Base-by-base conservation (phyloP, 2,888 invertebrate genomes). In the Mantis religiosa region DNA sequence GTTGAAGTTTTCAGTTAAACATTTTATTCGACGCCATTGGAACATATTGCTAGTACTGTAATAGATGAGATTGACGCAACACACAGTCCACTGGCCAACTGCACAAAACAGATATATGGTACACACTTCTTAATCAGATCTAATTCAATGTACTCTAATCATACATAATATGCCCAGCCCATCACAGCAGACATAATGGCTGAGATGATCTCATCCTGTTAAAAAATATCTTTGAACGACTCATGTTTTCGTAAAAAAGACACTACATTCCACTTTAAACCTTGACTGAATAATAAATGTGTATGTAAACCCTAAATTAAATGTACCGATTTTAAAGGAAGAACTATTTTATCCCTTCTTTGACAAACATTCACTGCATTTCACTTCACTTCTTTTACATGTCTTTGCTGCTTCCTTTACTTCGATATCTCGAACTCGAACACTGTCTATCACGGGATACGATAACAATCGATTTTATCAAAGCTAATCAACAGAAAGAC, bases 161-260 rank as follows among this genome's bases (percentile, higher is more conserved):
- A 84, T 82, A 87, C 85, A 85, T 25, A 47, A 89, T 87, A 88
- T 54, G 88, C 89, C 89, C 89, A 88, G 84, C 89, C 89, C 89
- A 87, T 88, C 83, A 87, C 87, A 88, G 82, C 41, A 88, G 71
- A 83, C 88, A 88, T 89, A 89, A 89, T 89, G 89, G 89, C 87
- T 87, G 89, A 85, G 89, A 88, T 89, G 89, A 89, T 88, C 86
- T 89, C 89, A 89, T 88, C 88, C 71, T 88, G 47, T 88, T 85
- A 82, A 83, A 34, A 85, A 85, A 41, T 34, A 20, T 71, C 1
- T 71, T 4, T 71, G 54, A 71, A 71, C 54, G 3, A 71, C 20
- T 20, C 54, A 71, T 71, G 20, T 71, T 71, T 71, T 71, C 4
- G 25, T 71, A 1, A 71, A 71, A 71, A 71, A 20, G 14, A n/a